Conservation (phyloP, 2,888 invertebrate genomes). For the Archaeoteleia sp. region DNA sequence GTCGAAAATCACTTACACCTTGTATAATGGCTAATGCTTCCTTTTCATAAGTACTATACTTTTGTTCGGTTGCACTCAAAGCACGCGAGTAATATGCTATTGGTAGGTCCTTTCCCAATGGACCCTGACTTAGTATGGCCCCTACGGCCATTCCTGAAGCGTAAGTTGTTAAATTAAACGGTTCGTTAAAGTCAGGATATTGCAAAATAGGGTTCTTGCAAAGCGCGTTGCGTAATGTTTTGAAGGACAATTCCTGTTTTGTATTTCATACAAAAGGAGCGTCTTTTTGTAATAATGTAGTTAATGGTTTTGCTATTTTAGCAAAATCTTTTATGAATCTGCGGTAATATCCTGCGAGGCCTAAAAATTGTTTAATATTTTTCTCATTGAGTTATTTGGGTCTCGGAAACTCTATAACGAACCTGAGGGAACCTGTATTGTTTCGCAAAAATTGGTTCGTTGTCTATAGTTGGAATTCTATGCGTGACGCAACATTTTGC, state of each 20-base stretch:
- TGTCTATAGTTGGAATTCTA: conserved; percentile 12
- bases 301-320: too few relatives aligned
- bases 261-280: conserved; percentile 49
- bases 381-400: conserved; percentile 51
- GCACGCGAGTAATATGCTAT: conserved; percentile 28
- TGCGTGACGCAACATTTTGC: conserved; percentile 1
- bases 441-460: conserved; percentile 2
- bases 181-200: conserved; percentile 28
- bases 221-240: background rate
- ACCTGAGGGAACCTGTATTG: conserved; percentile 37
- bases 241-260: background rate
- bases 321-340: too few relatives aligned
- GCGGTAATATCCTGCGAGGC: conserved; percentile 62
- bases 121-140: conserved; percentile 36
- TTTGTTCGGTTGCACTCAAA: conserved; percentile 27
- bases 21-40: conserved; percentile 33
- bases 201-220: too few relatives aligned
- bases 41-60: conserved; percentile 42
- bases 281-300: too few relatives aligned
- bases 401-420: conserved; percentile 43
- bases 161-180: conserved; percentile 31
- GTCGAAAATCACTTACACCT: conserved; percentile 25
- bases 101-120: conserved; percentile 29
- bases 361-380: conserved; percentile 51
- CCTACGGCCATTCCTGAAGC: conserved; percentile 33